Evolutionary conservation across 2,888 invertebrate species (phyloP), one percentile per base, ranked within the genome.

Genomic region (Rhaphigaster nebulosa): DNA sequence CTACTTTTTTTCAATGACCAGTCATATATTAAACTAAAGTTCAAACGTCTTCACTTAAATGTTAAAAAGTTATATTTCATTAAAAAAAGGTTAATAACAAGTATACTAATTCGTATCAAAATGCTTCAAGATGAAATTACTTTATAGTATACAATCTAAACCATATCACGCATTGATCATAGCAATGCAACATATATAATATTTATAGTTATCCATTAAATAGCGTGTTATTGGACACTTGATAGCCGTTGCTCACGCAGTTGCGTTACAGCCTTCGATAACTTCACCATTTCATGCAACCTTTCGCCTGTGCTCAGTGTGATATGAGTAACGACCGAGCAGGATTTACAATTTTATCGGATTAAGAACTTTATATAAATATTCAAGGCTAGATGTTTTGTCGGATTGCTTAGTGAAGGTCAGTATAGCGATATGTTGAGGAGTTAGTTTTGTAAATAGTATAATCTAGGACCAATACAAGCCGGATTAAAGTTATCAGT

Each of bases 291-390:
- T 38, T 38, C 34, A 76, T 76, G 70, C 34, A 23, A 76, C 38
- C 20, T 18, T 34, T 76, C 8, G 20, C 34, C 34, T 34, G 34
- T 70, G 34, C 34, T 38, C 34, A 34, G 34, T 38, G 34, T 76
- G 70, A 38, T 76, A 38, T 38, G 70, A 76, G 70, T 76, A 76
- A 76, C 70, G 34, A 76, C 34, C 34, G 70, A 23, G 45, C 84
- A 45, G 84, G n/a, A 50, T 45, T 84, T 84, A 84, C n/a, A n/a
- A 10, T 50, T 50, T 45, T 45, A 84, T 84, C 84, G 45, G 84
- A 45, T 84, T 50, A 84, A 45, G n/a, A n/a, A 84, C 12, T 84
- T 84, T 84, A 15, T 84, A 8, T 45, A 45, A 84, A 84, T 84
- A 41, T 84, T 84, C 84, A 84, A 84, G 84, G 84, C 45, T 50